These are phyloP conservation scores for Parazoanthus darwini DNA, from an alignment of 92 coral and sea anemone genomes.

Conservation along the genomic window DNA sequence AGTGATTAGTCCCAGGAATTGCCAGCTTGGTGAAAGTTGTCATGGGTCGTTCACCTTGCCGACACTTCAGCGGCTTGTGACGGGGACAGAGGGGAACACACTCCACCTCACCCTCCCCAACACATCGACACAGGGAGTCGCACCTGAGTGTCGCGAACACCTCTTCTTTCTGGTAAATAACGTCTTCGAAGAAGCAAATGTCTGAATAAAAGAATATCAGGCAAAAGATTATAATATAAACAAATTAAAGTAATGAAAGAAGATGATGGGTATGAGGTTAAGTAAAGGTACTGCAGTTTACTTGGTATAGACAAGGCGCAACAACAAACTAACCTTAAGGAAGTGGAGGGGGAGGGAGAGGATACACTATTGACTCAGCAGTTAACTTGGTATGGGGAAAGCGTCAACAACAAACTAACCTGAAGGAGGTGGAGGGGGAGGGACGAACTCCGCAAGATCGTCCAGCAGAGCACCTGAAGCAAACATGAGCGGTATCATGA, in stretches of 20 bases:
- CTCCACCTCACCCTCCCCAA: constrained; percentile 1
- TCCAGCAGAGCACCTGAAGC: too few relatives aligned
- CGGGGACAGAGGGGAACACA: constrained; percentile 29
- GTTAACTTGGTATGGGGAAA: too few relatives aligned
- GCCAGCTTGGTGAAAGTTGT: neutral
- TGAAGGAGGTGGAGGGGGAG: too few relatives aligned
- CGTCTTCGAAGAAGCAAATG: constrained; percentile 39
- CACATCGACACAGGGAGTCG: constrained; percentile 24
- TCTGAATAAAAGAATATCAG: neutral
- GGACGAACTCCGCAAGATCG: too few relatives aligned
- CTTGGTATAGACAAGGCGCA: too few relatives aligned
- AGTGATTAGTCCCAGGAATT: constrained; percentile 17
- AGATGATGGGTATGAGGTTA: too few relatives aligned
- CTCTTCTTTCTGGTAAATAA: constrained; percentile 11
- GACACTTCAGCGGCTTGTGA: neutral
- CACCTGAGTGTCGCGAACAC: constrained; percentile 3
- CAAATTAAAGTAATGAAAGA: neutral
- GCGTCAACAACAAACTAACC: too few relatives aligned
- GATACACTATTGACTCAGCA: too few relatives aligned
- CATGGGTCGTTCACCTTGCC: neutral
- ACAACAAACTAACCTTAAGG: too few relatives aligned
- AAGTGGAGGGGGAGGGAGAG: too few relatives aligned
- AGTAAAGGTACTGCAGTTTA: too few relatives aligned
- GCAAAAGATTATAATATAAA: neutral
- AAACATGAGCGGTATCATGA: too few relatives aligned